A percentile compares a stretch with the other conserved stretches of the same genome.
phyloP scores from a whole-genome alignment of 37 sponge, comb jelly and placozoan species.

The Spongilla lacustris region DNA sequence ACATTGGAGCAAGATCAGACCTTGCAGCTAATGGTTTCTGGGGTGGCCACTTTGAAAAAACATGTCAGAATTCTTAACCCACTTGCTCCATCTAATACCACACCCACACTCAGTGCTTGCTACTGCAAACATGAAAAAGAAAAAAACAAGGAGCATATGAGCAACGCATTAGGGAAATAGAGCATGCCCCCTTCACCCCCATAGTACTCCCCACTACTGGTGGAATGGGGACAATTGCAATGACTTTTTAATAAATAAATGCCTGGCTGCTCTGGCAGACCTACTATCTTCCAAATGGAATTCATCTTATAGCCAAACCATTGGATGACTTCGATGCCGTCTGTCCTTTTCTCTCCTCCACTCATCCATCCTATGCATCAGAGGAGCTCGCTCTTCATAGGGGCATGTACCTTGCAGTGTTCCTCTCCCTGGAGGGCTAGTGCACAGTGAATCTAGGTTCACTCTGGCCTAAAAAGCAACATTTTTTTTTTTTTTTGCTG shows the following conservation, averaged over 20 bases:
- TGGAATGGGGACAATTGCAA: background rate
- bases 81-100: constrained; percentile 26
- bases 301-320: background rate
- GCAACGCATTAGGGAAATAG: constrained; percentile 14
- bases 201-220: constrained; percentile 14
- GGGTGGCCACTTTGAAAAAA: constrained; percentile 45
- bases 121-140: constrained; percentile 13
- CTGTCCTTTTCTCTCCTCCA: constrained; percentile 22
- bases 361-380: constrained; percentile 14
- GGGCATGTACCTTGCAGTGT: background rate
- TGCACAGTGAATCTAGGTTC: background rate
- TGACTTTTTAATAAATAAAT: constrained; percentile 2
- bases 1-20: constrained; percentile 34
- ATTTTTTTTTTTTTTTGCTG: too few species aligned
- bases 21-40: constrained; percentile 30
- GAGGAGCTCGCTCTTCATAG: constrained; percentile 12
- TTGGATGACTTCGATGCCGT: background rate
- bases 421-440: background rate
- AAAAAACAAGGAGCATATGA: constrained; percentile 25
- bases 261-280: background rate
- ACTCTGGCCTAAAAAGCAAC: background rate
- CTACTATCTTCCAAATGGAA: constrained; percentile 15
- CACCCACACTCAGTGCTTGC: background rate
- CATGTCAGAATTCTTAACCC: constrained; percentile 46
- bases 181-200: constrained; percentile 15